Conservation (phyloP, 2,113 vertebrate species). For the Siniperca knerii region DNA sequence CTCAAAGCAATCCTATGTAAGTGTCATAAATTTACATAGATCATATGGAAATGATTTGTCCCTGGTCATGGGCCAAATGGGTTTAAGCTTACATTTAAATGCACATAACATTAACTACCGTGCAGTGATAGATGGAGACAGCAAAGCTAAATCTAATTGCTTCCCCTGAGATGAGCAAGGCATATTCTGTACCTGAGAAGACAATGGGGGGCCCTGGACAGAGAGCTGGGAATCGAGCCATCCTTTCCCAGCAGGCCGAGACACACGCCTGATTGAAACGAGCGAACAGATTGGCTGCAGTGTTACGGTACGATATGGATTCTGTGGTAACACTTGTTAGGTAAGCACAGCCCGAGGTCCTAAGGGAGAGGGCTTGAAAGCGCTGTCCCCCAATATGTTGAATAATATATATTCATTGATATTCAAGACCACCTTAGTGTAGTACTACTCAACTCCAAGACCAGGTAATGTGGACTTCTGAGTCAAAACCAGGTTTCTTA, state of each 20-base stretch:
- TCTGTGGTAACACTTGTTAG: slow-evolving; percentile 18
- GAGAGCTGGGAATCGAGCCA: slow-evolving; percentile 51
- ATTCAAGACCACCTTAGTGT: slow-evolving; percentile 26
- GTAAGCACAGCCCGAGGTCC: slow-evolving; percentile 31
- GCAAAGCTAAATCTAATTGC: slow-evolving; percentile 58
- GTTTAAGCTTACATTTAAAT: slow-evolving; percentile 53
- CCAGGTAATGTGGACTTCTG: neutral
- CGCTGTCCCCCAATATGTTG: slow-evolving; percentile 20
- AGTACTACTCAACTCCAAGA: neutral
- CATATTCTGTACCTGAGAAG: slow-evolving; percentile 56
- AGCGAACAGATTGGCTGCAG: slow-evolving; percentile 23
- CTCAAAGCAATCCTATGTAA: slow-evolving; percentile 3
- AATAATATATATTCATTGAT: slow-evolving; percentile 47
- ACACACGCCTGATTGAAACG: slow-evolving; percentile 15
- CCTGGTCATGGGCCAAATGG: slow-evolving; percentile 45
- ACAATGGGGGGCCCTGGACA: slow-evolving; percentile 22
- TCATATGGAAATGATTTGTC: slow-evolving; percentile 40
- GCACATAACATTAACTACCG: slow-evolving; percentile 52
- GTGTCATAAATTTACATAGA: neutral
- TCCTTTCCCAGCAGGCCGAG: slow-evolving; percentile 35
- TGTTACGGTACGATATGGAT: slow-evolving; percentile 5
- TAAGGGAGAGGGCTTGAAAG: slow-evolving; percentile 19
- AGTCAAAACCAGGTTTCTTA: neutral
- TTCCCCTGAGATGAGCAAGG: slow-evolving; percentile 61
- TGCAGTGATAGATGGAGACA: slow-evolving; percentile 58